These are phyloP conservation scores for Apamea epomidion DNA, from an alignment of 2,888 invertebrate genomes.

Conservation along the genomic window DNA sequence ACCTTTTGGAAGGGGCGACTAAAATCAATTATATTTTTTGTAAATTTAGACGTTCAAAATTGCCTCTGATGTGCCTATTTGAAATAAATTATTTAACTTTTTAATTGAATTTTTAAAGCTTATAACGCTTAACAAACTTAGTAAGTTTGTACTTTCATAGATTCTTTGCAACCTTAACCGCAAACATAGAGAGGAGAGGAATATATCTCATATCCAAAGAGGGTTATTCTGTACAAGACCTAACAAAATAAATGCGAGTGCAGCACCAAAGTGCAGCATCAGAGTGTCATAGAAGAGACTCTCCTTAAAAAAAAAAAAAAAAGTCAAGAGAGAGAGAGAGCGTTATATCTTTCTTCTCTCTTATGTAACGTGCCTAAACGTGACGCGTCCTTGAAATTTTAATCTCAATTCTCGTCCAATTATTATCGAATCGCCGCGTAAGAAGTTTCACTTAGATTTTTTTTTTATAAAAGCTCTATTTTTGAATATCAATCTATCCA, in stretches of 20 bases:
- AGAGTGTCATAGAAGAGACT: too few species aligned
- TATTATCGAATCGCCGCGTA: background rate
- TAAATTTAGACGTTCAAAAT: too few species aligned
- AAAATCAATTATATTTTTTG: too few species aligned
- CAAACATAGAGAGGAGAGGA: background rate
- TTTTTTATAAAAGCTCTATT: slow-evolving; percentile 27
- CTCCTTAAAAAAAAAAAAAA: too few species aligned
- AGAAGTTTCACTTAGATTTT: background rate
- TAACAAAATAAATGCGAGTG: background rate
- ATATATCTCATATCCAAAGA: too few species aligned
- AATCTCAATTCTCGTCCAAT: too few species aligned
- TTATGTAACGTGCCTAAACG: background rate
- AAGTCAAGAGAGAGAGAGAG: too few species aligned
- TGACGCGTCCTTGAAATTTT: background rate
- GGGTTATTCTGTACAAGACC: background rate
- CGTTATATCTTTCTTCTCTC: background rate
- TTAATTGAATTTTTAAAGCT: too few species aligned
- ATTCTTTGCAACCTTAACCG: background rate
- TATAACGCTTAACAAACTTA: background rate
- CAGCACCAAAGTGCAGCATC: too few species aligned
- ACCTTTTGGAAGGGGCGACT: too few species aligned
- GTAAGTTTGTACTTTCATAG: background rate
- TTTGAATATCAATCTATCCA: slow-evolving; percentile 48
- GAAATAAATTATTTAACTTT: too few species aligned
- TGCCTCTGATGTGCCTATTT: too few species aligned